Evolutionary conservation across 2,113 vertebrate genomes (phyloP).

Genomic region (Oreocharis arfaki): DNA sequence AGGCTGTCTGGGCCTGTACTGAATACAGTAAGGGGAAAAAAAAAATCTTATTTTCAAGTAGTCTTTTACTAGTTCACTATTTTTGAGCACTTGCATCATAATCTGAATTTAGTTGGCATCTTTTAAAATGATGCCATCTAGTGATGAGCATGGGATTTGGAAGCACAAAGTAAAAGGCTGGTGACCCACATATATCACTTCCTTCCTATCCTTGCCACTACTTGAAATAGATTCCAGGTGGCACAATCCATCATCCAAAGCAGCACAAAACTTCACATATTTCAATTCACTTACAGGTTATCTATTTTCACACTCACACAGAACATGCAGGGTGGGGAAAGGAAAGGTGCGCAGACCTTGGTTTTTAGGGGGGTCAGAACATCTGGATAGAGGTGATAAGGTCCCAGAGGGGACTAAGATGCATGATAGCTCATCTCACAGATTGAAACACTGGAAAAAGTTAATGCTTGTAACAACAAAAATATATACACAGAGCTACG

Average conservation of each 20-base stretch:
- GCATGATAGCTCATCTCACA: neutral
- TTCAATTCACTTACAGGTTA: neutral
- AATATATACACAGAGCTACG: neutral
- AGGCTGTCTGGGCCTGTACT: neutral
- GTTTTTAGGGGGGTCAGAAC: neutral
- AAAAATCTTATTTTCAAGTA: neutral
- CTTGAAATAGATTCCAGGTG: neutral
- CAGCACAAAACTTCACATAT: neutral
- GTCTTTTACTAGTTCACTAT: neutral
- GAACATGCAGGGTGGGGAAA: neutral
- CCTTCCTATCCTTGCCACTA: neutral
- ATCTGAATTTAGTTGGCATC: neutral
- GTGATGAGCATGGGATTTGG: neutral
- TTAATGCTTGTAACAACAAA: neutral
- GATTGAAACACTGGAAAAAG: neutral
- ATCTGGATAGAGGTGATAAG: neutral
- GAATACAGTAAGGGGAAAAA: neutral
- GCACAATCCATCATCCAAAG: neutral
- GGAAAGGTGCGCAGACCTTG: neutral
- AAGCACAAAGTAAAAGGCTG: neutral
- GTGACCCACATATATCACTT: neutral
- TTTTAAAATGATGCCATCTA: conserved; percentile 31
- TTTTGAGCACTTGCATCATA: neutral
- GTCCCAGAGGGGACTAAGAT: neutral
- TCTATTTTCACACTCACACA: neutral